Evolutionary conservation across 2,113 vertebrate genomes (phyloP), one percentile per base, ranked within the genome.

Genomic region (Vimba vimba): DNA sequence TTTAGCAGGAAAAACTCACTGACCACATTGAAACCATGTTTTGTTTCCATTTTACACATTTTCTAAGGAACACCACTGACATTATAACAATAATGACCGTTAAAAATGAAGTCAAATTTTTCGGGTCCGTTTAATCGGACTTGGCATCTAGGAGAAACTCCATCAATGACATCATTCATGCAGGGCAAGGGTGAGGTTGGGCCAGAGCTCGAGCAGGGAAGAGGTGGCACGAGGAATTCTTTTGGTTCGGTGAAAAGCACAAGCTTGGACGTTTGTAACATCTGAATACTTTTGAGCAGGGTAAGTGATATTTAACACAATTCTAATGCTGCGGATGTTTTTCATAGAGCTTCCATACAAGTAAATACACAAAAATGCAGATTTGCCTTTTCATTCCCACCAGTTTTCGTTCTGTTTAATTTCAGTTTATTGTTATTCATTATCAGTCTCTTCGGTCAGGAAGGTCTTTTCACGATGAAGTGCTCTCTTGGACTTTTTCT

Each of bases 401-500:
- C 55, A 21, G 21, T 8, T 55, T 62, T 39, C 3, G 11, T 77
- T 55, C 2, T 36, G 2, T 13, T 50, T 27, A 19, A 52, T 74
- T 74, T n/a, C 6, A 75, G 73, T n/a, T n/a, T n/a, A n/a, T n/a
- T n/a, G n/a, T n/a, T n/a, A n/a, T 75, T 25, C 19, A 60, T 55
- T 64, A 36, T 59, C 50, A 17, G 50, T 85, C 74, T 82, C 25
- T 85, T 39, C 64, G 50, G 57, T 68, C 27, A 21, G 45, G 39
- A 82, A 33, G 23, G 60, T 23, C 86, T 76, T 59, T 62, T 84
- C 76, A 84, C 79, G 74, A 94, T 94, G 93, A 88, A 89, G 88
- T 86, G 4, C 88, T 82, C 69, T 80, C 83, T 90, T 13, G 89
- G 87, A 45, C 86, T 92, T 0, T 12, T 91, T 75, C 86, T 94